These are phyloP conservation scores for Drosophila insularis DNA, from an alignment of 1,140 invertebrate genomes.

Conservation along the genomic window DNA sequence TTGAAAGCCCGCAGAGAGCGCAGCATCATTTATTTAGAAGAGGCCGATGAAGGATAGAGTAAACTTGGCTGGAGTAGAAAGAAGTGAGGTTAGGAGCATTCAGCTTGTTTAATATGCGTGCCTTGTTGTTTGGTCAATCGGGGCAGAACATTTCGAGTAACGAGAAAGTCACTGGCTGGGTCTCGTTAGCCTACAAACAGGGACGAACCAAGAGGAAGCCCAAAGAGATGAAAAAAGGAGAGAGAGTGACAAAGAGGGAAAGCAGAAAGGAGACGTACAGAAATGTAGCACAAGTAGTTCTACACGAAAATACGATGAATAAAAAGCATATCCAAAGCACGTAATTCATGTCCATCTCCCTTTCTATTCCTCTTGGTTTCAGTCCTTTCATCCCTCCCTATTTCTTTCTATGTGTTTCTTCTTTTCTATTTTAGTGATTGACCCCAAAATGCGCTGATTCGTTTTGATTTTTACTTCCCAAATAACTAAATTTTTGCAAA, in stretches of 20 bases:
- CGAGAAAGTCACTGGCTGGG: conserved; percentile 35
- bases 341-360: conserved; percentile 56
- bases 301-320: neutral
- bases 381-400: conserved; percentile 17
- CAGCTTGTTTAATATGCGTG: conserved; percentile 67
- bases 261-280: conserved; percentile 10
- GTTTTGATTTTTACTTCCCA: conserved; percentile 66
- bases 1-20: conserved; percentile 70
- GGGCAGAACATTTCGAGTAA: conserved; percentile 57
- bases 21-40: conserved; percentile 74
- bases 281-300: conserved; percentile 45
- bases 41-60: neutral
- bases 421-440: conserved; percentile 52
- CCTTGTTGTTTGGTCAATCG: conserved; percentile 76
- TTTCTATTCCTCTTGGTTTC: conserved; percentile 1
- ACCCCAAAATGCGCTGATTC: conserved; percentile 77
- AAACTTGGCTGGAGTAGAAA: neutral
- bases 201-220: neutral
- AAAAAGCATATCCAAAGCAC: conserved; percentile 52
- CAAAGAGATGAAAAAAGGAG: neutral
- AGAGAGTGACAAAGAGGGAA: conserved; percentile 31
- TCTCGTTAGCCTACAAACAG: conserved; percentile 57
- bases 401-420: conserved; percentile 20
- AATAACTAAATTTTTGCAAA: conserved; percentile 46
- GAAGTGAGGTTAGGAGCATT: neutral